Percentiles rank a stretch among this genome's conserved stretches.
phyloP scores from a whole-genome alignment of 2,888 invertebrate species.

The Oxyscelio sp. region DNA sequence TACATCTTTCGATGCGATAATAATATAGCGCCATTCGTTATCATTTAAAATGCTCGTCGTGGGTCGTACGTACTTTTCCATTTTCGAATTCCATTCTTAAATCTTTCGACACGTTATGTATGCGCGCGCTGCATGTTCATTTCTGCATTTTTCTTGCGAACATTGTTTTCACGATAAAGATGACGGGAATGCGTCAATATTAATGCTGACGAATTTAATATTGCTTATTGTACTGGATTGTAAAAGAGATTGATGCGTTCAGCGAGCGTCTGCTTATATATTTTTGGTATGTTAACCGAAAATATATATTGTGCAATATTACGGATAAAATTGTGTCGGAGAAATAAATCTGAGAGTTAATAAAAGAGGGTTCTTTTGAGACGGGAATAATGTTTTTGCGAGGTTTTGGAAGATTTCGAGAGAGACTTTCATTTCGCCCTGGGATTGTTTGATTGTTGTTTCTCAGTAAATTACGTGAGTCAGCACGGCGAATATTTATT shows the following conservation, averaged over 20 bases:
- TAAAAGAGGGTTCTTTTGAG: slow-evolving; percentile 46
- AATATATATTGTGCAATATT: slow-evolving; percentile 40
- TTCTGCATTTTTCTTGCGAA: slow-evolving; percentile 6
- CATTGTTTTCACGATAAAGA: slow-evolving; percentile 23
- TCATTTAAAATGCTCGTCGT: slow-evolving; percentile 43
- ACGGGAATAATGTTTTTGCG: slow-evolving; percentile 34
- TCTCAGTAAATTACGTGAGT: background rate
- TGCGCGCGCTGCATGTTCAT: background rate
- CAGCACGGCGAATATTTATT: no score
- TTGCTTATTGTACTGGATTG: slow-evolving; percentile 24
- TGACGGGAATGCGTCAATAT: slow-evolving; percentile 25
- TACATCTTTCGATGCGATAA: slow-evolving; percentile 52
- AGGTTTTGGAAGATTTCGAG: slow-evolving; percentile 18
- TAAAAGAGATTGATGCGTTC: slow-evolving; percentile 26
- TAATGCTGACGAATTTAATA: slow-evolving; percentile 54
- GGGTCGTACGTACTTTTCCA: slow-evolving; percentile 3
- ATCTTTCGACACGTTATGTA: slow-evolving; percentile 24
- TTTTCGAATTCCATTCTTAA: slow-evolving; percentile 18
- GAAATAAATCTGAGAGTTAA: slow-evolving; percentile 51
- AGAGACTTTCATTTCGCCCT: slow-evolving; percentile 16
- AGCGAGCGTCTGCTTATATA: background rate
- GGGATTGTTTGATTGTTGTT: slow-evolving; percentile 7
- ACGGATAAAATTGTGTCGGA: slow-evolving; percentile 42
- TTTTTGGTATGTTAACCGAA: slow-evolving; percentile 5
- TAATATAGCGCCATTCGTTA: slow-evolving; percentile 54